These are phyloP conservation scores for Clarias fuscus DNA, from an alignment of 2,797 vertebrate species.

Conservation along the genomic window DNA sequence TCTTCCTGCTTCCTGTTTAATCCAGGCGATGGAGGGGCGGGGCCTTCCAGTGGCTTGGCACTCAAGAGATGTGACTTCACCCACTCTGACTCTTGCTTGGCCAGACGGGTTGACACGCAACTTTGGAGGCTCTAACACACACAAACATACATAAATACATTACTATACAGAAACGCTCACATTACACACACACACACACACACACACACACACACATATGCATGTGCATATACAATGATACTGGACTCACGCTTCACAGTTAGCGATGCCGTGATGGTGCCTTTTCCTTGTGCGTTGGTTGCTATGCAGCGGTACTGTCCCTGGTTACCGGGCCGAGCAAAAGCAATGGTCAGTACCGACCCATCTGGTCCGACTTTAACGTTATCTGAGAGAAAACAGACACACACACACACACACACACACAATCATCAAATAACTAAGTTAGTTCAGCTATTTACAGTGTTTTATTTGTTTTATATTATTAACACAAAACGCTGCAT, in stretches of 20 bases:
- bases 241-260: conserved; percentile 80
- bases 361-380: conserved; percentile 81
- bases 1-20: conserved; percentile 74
- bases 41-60: conserved; percentile 84
- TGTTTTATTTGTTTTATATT: not conserved
- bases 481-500: not conserved
- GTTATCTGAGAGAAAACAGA: conserved; percentile 70
- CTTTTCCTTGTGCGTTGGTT: conserved; percentile 74
- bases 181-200: conserved; percentile 3
- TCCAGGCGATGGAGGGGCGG: conserved; percentile 81
- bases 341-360: conserved; percentile 78
- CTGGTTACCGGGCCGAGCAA: conserved; percentile 76
- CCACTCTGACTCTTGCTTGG: conserved; percentile 76
- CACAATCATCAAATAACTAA: no score
- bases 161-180: not conserved
- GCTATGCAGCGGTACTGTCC: conserved; percentile 88
- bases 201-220: not conserved
- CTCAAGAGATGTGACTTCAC: conserved; percentile 79
- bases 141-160: not conserved
- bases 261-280: conserved; percentile 74
- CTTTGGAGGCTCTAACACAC: conserved; percentile 77
- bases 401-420: no score
- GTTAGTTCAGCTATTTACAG: no score
- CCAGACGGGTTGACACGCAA: conserved; percentile 80
- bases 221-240: not conserved